Evolutionary conservation across 2,888 invertebrate species (phyloP).

Genomic region (Campaea margaritaria): DNA sequence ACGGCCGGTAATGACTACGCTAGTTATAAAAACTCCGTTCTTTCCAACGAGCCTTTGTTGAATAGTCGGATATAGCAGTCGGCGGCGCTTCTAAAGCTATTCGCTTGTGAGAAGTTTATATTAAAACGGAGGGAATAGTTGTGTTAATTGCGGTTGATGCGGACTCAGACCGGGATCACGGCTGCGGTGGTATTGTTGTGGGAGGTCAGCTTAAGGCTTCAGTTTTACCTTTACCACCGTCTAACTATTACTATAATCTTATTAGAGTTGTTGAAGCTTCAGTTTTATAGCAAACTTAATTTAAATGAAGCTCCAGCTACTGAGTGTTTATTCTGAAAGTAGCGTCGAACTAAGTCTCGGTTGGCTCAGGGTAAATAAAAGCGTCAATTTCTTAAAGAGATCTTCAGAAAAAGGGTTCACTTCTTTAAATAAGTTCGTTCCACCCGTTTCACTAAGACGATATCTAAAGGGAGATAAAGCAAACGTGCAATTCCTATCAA

Average conservation of each 20-base stretch:
- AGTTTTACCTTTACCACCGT: slow-evolving; percentile 18
- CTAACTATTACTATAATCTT: slow-evolving; percentile 18
- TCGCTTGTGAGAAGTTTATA: slow-evolving; percentile 42
- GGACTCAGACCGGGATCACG: slow-evolving; percentile 32
- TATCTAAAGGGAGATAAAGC: slow-evolving; percentile 59
- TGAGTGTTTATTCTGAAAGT: slow-evolving; percentile 19
- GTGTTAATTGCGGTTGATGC: slow-evolving; percentile 41
- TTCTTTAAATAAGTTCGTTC: slow-evolving; percentile 45
- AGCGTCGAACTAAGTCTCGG: slow-evolving; percentile 13
- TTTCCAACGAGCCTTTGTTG: slow-evolving; percentile 49
- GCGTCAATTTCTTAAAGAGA: slow-evolving; percentile 47
- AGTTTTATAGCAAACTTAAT: slow-evolving; percentile 18
- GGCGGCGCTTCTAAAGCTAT: slow-evolving; percentile 47
- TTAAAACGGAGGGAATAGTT: slow-evolving; percentile 42
- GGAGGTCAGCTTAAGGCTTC: slow-evolving; percentile 12
- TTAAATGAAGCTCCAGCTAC: slow-evolving; percentile 1
- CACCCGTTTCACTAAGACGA: slow-evolving; percentile 50
- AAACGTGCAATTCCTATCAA: slow-evolving; percentile 61
- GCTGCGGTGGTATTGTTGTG: slow-evolving; percentile 31
- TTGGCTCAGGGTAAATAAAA: slow-evolving; percentile 36
- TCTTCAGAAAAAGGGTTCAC: slow-evolving; percentile 49
- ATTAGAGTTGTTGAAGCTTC: slow-evolving; percentile 18
- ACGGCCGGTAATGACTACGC: slow-evolving; percentile 69
- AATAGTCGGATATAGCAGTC: slow-evolving; percentile 38
- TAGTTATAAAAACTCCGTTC: slow-evolving; percentile 60